Base-by-base conservation (phyloP, 2,888 invertebrate species). In the Eupelmus urozonus region DNA sequence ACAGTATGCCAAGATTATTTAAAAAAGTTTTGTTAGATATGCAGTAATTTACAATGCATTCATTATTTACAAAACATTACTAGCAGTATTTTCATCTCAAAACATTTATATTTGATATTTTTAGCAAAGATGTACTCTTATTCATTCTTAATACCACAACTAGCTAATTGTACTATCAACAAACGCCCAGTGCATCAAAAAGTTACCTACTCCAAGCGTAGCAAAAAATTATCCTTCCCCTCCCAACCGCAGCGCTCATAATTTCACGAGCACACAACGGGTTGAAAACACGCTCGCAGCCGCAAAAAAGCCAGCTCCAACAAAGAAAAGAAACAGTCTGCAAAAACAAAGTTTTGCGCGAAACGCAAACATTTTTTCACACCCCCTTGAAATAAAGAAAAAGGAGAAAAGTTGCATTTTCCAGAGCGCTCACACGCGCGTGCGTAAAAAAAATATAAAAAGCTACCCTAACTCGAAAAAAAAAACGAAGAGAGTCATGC, bases 361-460 rank as follows among this genome's bases (percentile, higher is more conserved):
- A 59, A 70, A 72, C 49, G 76, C 76, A 66, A 78, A 65, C 75
- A 71, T 63, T 71, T 79, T 75, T 75, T 75, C 62, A 63, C 51
- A 34, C 34, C 3, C 34, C 9, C 34, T 34, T 5, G 9, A 34
- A 34, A 34, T 34, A 34, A 34, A 34, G 34, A 9, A 34, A 34
- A 34, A 76, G 57, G 63, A 23, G 29, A 57, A 73, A 78, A 79
- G 57, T 72, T 67, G 69, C 65, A 59, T 75, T 73, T 72, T 69
- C 59, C 25, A 62, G 13, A 29, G 7, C 45, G 42, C 29, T 0
- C 49, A 7, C 27, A 18, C 20, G 45, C 59, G 25, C 49, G 45
- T 34, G 23, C 45, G 27, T n/a, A 25, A 60, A 62, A 63, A 66
- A 66, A 45, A 66, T 4, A 40, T 7, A 29, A 20, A 34, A 34